Evolutionary conservation across 2,113 vertebrate species (phyloP).

Genomic region (Epinephelus moara): DNA sequence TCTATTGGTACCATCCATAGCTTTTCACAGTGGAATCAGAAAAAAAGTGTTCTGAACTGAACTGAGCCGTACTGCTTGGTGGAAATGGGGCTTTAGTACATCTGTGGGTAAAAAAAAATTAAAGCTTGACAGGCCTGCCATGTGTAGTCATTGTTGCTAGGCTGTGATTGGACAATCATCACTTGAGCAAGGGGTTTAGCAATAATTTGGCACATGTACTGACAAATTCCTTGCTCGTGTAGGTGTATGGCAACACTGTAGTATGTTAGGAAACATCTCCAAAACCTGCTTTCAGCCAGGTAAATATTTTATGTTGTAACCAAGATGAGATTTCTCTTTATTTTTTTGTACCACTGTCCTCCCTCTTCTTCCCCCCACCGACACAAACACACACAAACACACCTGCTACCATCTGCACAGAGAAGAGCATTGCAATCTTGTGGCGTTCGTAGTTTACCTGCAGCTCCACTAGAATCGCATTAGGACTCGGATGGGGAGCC

Average conservation of each 20-base stretch:
- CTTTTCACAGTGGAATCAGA: no score
- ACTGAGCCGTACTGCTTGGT: no score
- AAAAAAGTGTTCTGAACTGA: no score
- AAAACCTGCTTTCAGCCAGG: neutral
- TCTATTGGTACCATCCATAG: no score
- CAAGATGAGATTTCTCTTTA: neutral
- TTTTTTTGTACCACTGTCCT: slow-evolving; percentile 19
- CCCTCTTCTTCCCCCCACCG: neutral
- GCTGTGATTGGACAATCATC: neutral
- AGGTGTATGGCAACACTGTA: neutral
- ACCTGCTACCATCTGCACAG: slow-evolving; percentile 32
- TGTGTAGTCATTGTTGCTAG: neutral
- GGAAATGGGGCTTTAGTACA: neutral
- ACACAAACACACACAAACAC: slow-evolving; percentile 15
- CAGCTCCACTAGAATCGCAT: slow-evolving; percentile 62
- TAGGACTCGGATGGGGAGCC: slow-evolving; percentile 31
- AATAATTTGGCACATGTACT: neutral
- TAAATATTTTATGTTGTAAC: neutral
- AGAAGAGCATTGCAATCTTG: slow-evolving; percentile 43
- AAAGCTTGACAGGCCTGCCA: neutral
- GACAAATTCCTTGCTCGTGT: slow-evolving; percentile 12
- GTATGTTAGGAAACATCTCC: neutral
- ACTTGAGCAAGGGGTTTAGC: neutral
- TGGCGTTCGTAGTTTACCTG: slow-evolving; percentile 59
- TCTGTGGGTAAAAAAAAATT: neutral